Evolutionary conservation across 2,797 vertebrate genomes (phyloP).

Genomic region (Gymnodraco acuticeps): DNA sequence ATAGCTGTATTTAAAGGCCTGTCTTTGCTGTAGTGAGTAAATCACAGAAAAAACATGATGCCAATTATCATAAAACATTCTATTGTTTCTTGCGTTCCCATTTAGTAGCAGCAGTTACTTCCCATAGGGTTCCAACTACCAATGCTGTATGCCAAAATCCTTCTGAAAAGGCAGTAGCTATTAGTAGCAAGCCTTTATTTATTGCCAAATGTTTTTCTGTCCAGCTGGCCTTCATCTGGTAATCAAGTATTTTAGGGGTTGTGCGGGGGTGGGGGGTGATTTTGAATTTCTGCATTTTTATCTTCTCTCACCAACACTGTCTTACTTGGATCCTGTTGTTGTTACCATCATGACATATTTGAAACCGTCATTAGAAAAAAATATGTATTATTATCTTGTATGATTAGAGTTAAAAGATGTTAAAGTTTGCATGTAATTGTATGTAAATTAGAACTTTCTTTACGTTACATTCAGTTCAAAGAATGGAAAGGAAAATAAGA

Average conservation of each 20-base stretch:
- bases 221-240: slow-evolving; percentile 4
- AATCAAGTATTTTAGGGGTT: not conserved
- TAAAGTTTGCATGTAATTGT: not conserved
- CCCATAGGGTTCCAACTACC: not conserved
- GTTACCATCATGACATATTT: not conserved
- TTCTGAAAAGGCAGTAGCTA: not conserved
- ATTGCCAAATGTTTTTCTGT: not conserved
- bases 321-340: not conserved
- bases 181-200: not conserved
- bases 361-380: not conserved
- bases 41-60: not conserved
- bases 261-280: no score
- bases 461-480: not conserved
- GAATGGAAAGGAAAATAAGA: slow-evolving; percentile 3
- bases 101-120: not conserved
- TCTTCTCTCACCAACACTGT: not conserved
- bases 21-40: not conserved
- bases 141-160: slow-evolving; percentile 1
- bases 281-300: not conserved
- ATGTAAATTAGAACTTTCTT: not conserved
- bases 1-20: not conserved
- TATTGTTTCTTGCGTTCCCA: not conserved
- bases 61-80: slow-evolving; percentile 2
- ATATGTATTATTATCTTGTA: not conserved
- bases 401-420: not conserved